These are phyloP conservation scores for Meandrusa payeni DNA, from an alignment of 2,888 invertebrate species.

Conservation along the genomic window DNA sequence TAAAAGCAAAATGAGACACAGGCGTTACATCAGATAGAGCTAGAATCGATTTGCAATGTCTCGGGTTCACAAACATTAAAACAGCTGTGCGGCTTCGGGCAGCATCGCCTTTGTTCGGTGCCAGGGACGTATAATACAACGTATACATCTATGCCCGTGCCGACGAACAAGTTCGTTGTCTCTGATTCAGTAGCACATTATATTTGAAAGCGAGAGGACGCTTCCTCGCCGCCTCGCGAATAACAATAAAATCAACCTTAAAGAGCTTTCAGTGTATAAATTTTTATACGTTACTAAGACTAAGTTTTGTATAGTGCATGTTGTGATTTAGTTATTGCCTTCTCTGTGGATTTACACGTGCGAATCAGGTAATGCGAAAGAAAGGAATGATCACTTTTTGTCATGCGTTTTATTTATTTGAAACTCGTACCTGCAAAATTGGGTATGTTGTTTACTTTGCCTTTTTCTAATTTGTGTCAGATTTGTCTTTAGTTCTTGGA, in stretches of 20 bases:
- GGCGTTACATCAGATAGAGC: constrained; percentile 47
- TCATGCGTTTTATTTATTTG: constrained; percentile 8
- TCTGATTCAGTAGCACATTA: constrained; percentile 24
- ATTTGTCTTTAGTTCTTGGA: no score
- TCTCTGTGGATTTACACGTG: constrained; percentile 13
- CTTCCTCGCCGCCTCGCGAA: background rate
- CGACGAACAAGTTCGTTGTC: constrained; percentile 53
- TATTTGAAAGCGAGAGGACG: background rate
- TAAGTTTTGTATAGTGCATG: constrained; percentile 14
- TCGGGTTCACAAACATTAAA: constrained; percentile 67
- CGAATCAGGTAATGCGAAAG: constrained; percentile 16
- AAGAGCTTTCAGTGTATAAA: constrained; percentile 18
- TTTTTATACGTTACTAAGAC: constrained; percentile 6
- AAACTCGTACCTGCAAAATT: background rate
- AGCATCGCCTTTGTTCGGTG: constrained; percentile 59
- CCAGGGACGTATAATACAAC: constrained; percentile 35
- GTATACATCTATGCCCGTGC: constrained; percentile 23
- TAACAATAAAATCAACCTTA: constrained; percentile 16
- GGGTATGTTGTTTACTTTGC: background rate
- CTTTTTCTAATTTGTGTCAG: background rate
- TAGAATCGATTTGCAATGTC: constrained; percentile 61
- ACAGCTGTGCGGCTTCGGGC: constrained; percentile 67
- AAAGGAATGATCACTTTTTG: background rate
- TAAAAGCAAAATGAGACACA: constrained; percentile 19
- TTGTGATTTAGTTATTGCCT: constrained; percentile 8